Evolutionary conservation across 2,113 vertebrate genomes (phyloP), one percentile per base, ranked within the genome.

Genomic region (Neoarius graeffei): DNA sequence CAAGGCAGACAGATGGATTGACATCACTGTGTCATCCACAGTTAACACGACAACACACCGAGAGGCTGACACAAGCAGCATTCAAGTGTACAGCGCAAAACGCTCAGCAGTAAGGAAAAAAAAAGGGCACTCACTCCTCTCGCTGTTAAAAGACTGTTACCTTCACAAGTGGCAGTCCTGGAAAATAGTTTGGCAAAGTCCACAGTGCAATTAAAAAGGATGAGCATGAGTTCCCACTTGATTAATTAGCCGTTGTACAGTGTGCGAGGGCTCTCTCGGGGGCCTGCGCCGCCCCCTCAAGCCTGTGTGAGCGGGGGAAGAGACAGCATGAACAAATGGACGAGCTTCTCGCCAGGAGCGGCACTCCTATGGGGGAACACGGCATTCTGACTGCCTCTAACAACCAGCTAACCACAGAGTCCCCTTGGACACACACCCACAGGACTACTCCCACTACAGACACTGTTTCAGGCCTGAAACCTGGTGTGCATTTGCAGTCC

Each of bases 131-230:
- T 90, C 92, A 93, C 92, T 95, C 94, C 92, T 91, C 94, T 92
- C 35, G 94, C 94, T 94, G 94, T 95, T 94, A 95, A 95, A 95
- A 95, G 94, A 96, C 94, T 94, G 94, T 93, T 95, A 95, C 94
- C 94, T 95, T 94, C 94, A 94, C 93, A 95, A 95, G 93, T 95
- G 94, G 92, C 91, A 82, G 88, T 93, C 86, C 91, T 83, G 93
- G 93, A 95, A 92, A 91, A 85, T 91, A 91, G 90, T 94, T 94
- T 94, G 90, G 93, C 92, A 91, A 93, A 91, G 92, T 94, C 89
- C 83, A 90, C 19, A 90, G 92, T 92, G 95, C 93, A 95, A 95
- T 94, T 92, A 95, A 93, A 84, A 35, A 90, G 93, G n/a, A 91
- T 91, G 69, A 88, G 90, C 91, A 90, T 92, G 89, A 76, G 86